phyloP scores from a whole-genome alignment of 1,140 invertebrate species.

The Eurosta solidaginis region DNA sequence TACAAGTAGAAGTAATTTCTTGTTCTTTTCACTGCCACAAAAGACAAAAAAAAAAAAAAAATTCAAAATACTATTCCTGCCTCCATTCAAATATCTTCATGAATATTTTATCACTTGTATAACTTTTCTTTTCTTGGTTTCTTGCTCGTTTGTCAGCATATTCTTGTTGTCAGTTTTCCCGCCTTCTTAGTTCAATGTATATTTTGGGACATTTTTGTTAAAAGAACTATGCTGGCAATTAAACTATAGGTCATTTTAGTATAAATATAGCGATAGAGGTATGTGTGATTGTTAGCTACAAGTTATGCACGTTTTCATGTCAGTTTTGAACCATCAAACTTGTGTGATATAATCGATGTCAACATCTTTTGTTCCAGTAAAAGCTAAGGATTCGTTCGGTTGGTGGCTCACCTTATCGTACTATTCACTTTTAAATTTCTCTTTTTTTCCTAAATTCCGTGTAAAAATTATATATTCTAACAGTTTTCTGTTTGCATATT shows the following conservation, averaged over 20 bases:
- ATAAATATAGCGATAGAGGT: background rate
- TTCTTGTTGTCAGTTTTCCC: background rate
- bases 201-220: slow-evolving; percentile 13
- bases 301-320: too few species aligned
- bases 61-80: background rate
- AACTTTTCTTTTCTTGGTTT: background rate
- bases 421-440: too few species aligned
- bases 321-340: background rate
- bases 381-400: too few species aligned
- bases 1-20: slow-evolving; percentile 16
- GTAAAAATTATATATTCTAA: too few species aligned
- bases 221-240: background rate
- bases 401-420: too few species aligned
- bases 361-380: too few species aligned
- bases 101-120: background rate
- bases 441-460: too few species aligned
- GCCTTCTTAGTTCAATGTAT: slow-evolving; percentile 8
- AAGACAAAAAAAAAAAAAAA: too few species aligned
- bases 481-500: too few species aligned
- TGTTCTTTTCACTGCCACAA: background rate
- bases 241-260: background rate
- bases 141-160: background rate
- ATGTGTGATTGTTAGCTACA: background rate
- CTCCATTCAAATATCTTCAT: background rate
- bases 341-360: background rate